phyloP scores from a whole-genome alignment of 2,113 vertebrate genomes.

The Oenanthe oenanthe region DNA sequence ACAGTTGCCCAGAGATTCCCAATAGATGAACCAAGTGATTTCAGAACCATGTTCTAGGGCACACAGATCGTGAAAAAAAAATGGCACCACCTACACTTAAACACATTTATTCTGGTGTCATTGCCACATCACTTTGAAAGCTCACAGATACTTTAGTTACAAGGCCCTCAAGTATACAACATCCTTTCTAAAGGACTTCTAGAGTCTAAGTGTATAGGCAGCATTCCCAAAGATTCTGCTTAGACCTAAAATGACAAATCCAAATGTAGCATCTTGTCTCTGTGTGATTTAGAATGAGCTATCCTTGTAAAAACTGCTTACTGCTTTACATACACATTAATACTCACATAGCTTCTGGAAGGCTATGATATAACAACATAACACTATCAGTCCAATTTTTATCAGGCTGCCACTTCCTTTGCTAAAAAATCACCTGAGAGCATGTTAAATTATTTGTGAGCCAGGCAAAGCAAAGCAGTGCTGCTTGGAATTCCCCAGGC shows the following conservation, averaged over 20 bases:
- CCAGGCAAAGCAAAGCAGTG: neutral
- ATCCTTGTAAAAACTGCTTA: neutral
- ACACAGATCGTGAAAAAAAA: neutral
- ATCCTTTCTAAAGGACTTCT: neutral
- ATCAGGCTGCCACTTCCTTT: neutral
- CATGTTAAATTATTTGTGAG: neutral
- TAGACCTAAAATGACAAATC: neutral
- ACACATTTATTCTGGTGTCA: neutral
- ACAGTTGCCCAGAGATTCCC: neutral
- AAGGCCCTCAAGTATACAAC: neutral
- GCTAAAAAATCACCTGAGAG: neutral
- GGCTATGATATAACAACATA: neutral
- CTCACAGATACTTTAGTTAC: neutral
- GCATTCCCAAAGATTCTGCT: neutral
- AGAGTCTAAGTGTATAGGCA: neutral
- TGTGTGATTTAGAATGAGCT: neutral
- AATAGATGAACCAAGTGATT: neutral
- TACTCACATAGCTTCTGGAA: neutral
- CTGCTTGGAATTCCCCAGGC: neutral
- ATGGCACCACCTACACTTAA: neutral
- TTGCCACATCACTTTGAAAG: neutral
- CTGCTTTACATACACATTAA: neutral
- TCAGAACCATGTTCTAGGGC: neutral
- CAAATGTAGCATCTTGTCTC: neutral
- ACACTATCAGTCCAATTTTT: neutral